Evolutionary conservation across 2,797 vertebrate species (phyloP).

Genomic region (Monodelphis domestica): DNA sequence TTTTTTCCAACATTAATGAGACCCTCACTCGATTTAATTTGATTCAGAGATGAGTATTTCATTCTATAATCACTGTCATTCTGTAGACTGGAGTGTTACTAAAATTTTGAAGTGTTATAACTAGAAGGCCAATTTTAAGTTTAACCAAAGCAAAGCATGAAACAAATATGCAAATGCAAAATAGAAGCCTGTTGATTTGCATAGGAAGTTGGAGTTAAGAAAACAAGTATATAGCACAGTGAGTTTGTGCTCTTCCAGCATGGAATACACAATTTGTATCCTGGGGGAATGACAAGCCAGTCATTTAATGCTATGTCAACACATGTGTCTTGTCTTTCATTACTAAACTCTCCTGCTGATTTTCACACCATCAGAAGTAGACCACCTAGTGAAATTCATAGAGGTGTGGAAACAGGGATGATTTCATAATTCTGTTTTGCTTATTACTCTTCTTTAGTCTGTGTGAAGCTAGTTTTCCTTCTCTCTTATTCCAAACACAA

Average conservation of each 20-base stretch:
- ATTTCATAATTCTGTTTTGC: constrained; percentile 70
- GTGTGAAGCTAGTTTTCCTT: constrained; percentile 11
- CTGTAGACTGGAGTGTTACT: constrained; percentile 53
- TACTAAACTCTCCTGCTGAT: constrained; percentile 71
- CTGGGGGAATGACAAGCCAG: constrained; percentile 72
- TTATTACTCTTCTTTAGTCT: constrained; percentile 58
- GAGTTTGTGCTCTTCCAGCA: constrained; percentile 39
- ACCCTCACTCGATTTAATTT: constrained; percentile 64
- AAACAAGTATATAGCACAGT: constrained; percentile 70
- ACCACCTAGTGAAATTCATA: constrained; percentile 65
- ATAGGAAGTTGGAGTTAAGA: constrained; percentile 56
- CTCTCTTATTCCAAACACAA: constrained; percentile 56
- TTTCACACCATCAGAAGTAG: constrained; percentile 69
- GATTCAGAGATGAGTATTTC: constrained; percentile 70
- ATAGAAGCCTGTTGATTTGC: constrained; percentile 60
- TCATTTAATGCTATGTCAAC: constrained; percentile 75
- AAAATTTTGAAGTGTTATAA: constrained; percentile 65
- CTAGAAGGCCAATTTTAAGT: constrained; percentile 69
- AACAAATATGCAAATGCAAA: constrained; percentile 56
- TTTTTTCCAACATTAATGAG: constrained; percentile 55
- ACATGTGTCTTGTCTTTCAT: constrained; percentile 73
- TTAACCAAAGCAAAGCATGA: constrained; percentile 65
- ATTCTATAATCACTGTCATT: constrained; percentile 59
- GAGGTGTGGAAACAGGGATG: constrained; percentile 65
- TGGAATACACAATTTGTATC: constrained; percentile 69